Evolutionary conservation across 2,113 vertebrate species (phyloP).

Genomic region (Aspiorhynchus laticeps): DNA sequence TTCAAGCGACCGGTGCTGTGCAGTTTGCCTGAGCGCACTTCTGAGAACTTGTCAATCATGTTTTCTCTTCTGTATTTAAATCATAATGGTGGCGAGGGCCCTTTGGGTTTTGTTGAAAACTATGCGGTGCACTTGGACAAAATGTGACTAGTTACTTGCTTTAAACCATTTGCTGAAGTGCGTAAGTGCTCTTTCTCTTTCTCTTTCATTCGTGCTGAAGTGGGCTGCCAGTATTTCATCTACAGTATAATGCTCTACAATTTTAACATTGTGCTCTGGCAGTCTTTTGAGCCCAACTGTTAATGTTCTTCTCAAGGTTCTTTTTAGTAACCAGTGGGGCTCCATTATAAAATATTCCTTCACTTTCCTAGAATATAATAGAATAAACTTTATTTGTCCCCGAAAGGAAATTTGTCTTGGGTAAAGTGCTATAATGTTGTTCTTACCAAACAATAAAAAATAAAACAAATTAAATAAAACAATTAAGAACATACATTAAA

Average conservation of each 20-base stretch:
- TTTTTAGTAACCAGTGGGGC: conserved; percentile 5
- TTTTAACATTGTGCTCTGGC: conserved; percentile 9
- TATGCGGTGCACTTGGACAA: neutral
- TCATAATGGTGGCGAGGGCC: neutral
- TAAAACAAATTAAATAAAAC: too few species aligned
- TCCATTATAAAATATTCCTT: conserved; percentile 19
- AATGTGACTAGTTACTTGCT: conserved; percentile 15
- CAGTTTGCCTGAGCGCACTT: neutral
- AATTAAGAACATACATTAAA: too few species aligned
- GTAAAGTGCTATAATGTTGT: too few species aligned
- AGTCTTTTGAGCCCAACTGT: conserved; percentile 49
- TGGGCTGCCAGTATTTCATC: conserved; percentile 50
- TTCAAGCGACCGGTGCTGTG: neutral
- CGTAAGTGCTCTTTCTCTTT: conserved; percentile 2
- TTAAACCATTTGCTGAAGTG: conserved; percentile 18
- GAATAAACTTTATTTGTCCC: too few species aligned
- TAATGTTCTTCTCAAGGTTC: conserved; percentile 35
- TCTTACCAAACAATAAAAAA: too few species aligned
- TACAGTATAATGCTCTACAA: conserved; percentile 45
- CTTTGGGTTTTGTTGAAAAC: conserved; percentile 13
- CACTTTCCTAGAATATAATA: too few species aligned
- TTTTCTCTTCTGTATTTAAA: conserved; percentile 12
- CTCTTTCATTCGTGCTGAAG: conserved; percentile 51
- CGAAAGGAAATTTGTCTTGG: too few species aligned
- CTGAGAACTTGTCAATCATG: conserved; percentile 25